These are phyloP conservation scores for Cataglyphis rosenhaueri DNA, from an alignment of 2,888 invertebrate species.

Conservation along the genomic window DNA sequence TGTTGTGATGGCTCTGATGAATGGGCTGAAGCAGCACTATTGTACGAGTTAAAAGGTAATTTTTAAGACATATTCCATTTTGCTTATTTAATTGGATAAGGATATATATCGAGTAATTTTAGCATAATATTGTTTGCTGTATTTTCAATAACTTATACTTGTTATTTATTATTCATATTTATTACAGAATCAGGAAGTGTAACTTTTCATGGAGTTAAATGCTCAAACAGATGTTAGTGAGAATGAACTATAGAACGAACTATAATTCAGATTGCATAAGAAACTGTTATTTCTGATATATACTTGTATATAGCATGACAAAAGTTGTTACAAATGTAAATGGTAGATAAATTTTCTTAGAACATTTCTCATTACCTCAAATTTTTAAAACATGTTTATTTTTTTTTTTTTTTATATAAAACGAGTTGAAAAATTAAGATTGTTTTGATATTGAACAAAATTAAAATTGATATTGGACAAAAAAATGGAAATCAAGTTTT, in stretches of 20 bases:
- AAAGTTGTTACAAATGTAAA: constrained; percentile 1
- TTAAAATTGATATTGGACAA: background rate
- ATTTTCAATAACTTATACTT: constrained; percentile 1
- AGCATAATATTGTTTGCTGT: background rate
- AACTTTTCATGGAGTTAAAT: constrained; percentile 61
- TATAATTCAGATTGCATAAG: background rate
- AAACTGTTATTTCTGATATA: background rate
- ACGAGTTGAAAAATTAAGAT: background rate
- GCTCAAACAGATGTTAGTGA: constrained; percentile 64
- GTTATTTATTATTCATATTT: constrained; percentile 18
- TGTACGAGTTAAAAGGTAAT: constrained; percentile 56
- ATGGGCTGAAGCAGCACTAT: constrained; percentile 85
- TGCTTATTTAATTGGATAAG: background rate
- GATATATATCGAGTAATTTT: background rate
- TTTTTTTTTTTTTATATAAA: background rate
- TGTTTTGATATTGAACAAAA: background rate
- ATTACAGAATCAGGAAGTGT: constrained; percentile 62
- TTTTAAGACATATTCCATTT: background rate
- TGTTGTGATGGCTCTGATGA: constrained; percentile 98
- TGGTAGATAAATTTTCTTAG: background rate
- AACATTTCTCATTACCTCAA: background rate
- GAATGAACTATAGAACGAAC: background rate
- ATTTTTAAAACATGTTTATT: background rate
- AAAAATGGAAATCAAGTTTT: background rate
- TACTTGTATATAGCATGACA: background rate